Conservation (phyloP, 2,113 vertebrate genomes). For the Pontoporia blainvillei region DNA sequence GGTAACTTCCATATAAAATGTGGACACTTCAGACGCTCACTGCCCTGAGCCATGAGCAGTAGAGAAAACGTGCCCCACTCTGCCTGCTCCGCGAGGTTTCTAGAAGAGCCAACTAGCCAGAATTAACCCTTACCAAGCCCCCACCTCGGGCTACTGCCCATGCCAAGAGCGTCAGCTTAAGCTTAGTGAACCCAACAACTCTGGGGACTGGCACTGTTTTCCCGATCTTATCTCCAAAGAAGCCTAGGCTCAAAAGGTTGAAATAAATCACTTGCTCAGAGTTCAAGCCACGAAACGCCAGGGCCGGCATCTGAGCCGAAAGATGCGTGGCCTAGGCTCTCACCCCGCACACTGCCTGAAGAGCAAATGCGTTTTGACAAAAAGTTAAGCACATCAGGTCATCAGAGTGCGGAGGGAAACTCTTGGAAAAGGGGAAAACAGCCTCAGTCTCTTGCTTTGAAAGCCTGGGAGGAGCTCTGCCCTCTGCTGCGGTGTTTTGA, state of each 20-base stretch:
- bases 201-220: rapidly evolving
- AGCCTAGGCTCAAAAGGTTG: neutral
- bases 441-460: rapidly evolving
- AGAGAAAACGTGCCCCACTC: neutral
- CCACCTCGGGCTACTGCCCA: rapidly evolving
- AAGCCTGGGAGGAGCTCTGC: rapidly evolving
- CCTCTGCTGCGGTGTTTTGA: neutral
- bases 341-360: rapidly evolving
- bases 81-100: neutral
- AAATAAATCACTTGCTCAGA: neutral
- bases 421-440: rapidly evolving
- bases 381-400: neutral
- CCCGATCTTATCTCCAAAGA: neutral
- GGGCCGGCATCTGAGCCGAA: neutral
- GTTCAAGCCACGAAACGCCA: neutral
- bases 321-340: neutral
- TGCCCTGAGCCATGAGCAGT: neutral
- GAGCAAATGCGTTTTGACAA: neutral
- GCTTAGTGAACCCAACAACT: neutral
- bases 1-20: neutral
- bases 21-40: neutral
- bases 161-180: neutral
- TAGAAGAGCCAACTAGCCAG: neutral
- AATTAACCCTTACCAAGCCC: neutral
- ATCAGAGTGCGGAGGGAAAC: neutral